Percentiles rank a stretch among this genome's conserved stretches.
phyloP scores from a whole-genome alignment of 2,797 vertebrate genomes.

The Lagocephalus sceleratus region DNA sequence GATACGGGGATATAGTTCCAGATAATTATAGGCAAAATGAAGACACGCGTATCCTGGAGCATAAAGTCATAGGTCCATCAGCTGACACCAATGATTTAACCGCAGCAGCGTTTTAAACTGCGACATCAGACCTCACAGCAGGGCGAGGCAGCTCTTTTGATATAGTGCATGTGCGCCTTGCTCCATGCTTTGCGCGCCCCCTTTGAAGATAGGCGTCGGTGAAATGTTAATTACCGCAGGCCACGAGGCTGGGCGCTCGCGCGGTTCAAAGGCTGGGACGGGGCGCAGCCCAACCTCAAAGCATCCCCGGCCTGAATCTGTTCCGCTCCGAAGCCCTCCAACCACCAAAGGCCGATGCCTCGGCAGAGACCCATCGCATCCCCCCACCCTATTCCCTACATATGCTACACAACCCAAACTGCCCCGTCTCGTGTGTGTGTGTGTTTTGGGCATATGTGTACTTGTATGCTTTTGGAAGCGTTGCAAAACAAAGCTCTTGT shows the following conservation, averaged over 20 bases:
- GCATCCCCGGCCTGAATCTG: slow-evolving; percentile 54
- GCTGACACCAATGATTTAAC: slow-evolving; percentile 30
- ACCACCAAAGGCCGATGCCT: slow-evolving; percentile 48
- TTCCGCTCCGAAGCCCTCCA: slow-evolving; percentile 56
- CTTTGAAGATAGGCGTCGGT: slow-evolving; percentile 70
- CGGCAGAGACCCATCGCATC: slow-evolving; percentile 39
- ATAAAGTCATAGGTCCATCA: not conserved
- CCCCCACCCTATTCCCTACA: slow-evolving; percentile 31
- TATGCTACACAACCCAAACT: slow-evolving; percentile 25
- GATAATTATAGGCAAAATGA: not conserved
- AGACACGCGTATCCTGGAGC: not conserved
- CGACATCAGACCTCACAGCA: slow-evolving; percentile 45
- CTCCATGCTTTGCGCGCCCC: slow-evolving; percentile 44
- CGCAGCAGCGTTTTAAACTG: slow-evolving; percentile 46
- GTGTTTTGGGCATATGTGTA: slow-evolving; percentile 7
- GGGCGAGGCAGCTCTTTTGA: slow-evolving; percentile 55
- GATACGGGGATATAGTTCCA: too few species aligned
- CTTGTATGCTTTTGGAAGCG: slow-evolving; percentile 32
- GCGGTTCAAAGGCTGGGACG: slow-evolving; percentile 63
- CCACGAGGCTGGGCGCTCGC: slow-evolving; percentile 53
- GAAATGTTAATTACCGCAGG: slow-evolving; percentile 67
- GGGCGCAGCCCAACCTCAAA: slow-evolving; percentile 61
- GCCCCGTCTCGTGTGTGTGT: slow-evolving; percentile 11
- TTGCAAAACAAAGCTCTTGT: slow-evolving; percentile 29
- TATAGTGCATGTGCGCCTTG: slow-evolving; percentile 35